Evolutionary conservation across 2,888 invertebrate genomes (phyloP), one percentile per base, ranked within the genome.

Genomic region (Diloba caeruleocephala): DNA sequence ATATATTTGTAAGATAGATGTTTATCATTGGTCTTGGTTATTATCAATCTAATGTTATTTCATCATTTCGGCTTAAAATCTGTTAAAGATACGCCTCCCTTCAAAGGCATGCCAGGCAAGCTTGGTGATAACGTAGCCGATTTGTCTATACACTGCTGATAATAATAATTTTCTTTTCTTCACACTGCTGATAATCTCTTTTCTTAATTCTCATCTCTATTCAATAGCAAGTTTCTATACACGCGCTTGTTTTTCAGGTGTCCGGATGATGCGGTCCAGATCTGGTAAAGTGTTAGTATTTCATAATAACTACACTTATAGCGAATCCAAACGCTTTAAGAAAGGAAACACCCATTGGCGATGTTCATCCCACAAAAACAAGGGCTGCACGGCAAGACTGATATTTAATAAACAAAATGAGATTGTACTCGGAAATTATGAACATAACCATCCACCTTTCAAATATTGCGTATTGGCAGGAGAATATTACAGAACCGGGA

Each of bases 331-430:
- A 14, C 8, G 14, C 0, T 46, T 12, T 8, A 29, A 28, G 36
- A 45, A 23, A 13, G 29, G 36, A 0, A 44, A 17, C 9, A 36
- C 10, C 6, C 26, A 28, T 15, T 43, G 43, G 43, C n/a, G 32
- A 7, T 43, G 43, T 15, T 33, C 43, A 8, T 25, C 25, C 1
- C 43, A 33, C 23, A 25, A 25, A 10, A 33, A 14, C 3, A 33
- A 26, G 4, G 15, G 14, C 9, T 43, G 43, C n/a, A 43, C n/a
- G 9, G 43, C 33, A 13, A 33, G 32, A 31, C 23, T 42, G 7
- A n/a, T 21, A n/a, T 25, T 43, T 2, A 17, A 12, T 6, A 25
- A 10, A 4, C 8, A 32, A n/a, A 25, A 17, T 1, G 6, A 33
- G 10, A 25, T 32, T 9, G 14, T 21, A 9, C 13, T 8, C 5